Evolutionary conservation across 2,888 invertebrate genomes (phyloP).

Genomic region (Cryptus viduatorius): DNA sequence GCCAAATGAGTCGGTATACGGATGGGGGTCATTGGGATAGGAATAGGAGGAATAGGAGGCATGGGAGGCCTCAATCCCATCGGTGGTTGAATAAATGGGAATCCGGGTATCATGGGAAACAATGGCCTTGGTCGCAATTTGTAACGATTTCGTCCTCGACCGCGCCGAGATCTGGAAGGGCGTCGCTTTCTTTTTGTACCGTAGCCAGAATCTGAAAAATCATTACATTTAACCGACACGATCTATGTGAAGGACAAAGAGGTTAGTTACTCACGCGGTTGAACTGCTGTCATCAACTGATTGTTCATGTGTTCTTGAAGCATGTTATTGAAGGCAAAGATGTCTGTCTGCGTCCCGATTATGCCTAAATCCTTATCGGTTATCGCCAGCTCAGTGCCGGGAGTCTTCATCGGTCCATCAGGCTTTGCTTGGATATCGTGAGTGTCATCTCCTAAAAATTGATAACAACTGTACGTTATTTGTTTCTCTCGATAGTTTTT

Average conservation of each 20-base stretch:
- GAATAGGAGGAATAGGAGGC: slow-evolving; percentile 17
- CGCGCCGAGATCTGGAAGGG: not conserved
- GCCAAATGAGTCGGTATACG: not conserved
- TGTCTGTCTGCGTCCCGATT: slow-evolving; percentile 22
- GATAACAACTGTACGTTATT: not conserved
- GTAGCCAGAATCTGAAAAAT: slow-evolving; percentile 12
- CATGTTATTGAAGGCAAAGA: slow-evolving; percentile 45
- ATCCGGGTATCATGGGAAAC: slow-evolving; percentile 16
- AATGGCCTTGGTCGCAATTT: slow-evolving; percentile 1
- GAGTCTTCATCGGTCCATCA: not conserved
- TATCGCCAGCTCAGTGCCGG: slow-evolving; percentile 10
- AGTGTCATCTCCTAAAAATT: slow-evolving; percentile 11
- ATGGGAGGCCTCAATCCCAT: not conserved
- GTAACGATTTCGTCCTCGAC: slow-evolving; percentile 11
- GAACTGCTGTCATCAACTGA: slow-evolving; percentile 38
- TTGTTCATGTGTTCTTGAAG: slow-evolving; percentile 50
- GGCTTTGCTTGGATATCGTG: not conserved
- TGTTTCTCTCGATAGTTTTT: not conserved
- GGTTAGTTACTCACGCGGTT: slow-evolving; percentile 28
- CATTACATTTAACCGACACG: not conserved
- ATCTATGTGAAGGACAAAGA: not conserved
- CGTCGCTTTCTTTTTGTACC: not conserved
- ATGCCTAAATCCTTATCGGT: not conserved
- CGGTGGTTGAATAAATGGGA: slow-evolving; percentile 18
- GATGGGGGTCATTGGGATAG: slow-evolving; percentile 9